Evolutionary conservation across 2,888 invertebrate genomes (phyloP).

Genomic region (Philopedon plagiatum): DNA sequence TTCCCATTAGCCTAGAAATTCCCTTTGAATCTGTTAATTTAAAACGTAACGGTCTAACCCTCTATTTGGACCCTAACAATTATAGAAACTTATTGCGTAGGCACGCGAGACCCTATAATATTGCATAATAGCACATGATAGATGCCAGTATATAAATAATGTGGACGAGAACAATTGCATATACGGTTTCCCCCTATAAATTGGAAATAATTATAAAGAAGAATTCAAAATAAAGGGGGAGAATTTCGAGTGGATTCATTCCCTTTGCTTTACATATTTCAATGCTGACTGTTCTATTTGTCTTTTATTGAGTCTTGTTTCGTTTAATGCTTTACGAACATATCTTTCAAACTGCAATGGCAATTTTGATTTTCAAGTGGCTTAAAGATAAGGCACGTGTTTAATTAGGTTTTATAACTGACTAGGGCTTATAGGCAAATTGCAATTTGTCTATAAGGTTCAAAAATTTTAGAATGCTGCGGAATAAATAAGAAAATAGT

Average conservation of each 20-base stretch:
- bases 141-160: constrained; percentile 18
- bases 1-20: neutral
- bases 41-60: constrained; percentile 9
- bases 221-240: constrained; percentile 44
- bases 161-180: constrained; percentile 31
- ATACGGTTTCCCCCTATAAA: constrained; percentile 22
- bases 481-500: neutral
- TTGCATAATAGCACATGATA: neutral
- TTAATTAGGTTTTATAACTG: constrained; percentile 52
- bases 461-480: neutral
- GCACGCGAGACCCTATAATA: constrained; percentile 7
- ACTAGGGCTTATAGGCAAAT: neutral
- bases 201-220: constrained; percentile 43
- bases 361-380: constrained; percentile 40
- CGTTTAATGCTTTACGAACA: constrained; percentile 32
- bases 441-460: neutral
- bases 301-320: constrained; percentile 33
- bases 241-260: constrained; percentile 38
- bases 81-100: constrained; percentile 22
- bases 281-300: constrained; percentile 15
- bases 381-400: constrained; percentile 54
- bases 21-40: constrained; percentile 15
- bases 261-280: constrained; percentile 45
- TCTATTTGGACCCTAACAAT: constrained; percentile 3
- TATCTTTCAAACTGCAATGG: constrained; percentile 36